Percentiles rank a stretch among this genome's conserved stretches.
These are phyloP conservation scores for Tetrapedia diversipes DNA, from an alignment of 2,888 invertebrate species.

Conservation along the genomic window DNA sequence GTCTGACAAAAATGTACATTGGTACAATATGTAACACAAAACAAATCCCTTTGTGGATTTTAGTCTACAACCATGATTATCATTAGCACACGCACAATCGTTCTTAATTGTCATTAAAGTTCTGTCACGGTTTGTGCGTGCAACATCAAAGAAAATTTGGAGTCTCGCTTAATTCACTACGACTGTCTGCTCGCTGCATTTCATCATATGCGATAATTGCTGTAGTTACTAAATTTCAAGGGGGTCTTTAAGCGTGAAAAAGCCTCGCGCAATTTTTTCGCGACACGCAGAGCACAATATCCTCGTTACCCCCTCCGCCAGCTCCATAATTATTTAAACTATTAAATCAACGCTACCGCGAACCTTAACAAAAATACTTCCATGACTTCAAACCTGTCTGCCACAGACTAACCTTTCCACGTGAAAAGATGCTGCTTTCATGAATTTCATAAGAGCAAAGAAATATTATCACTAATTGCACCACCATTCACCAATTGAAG, in stretches of 20 bases:
- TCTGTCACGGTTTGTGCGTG: slow-evolving; percentile 31
- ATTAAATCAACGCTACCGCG: not conserved
- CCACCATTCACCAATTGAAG: no score
- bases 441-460: no score
- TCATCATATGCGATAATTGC: slow-evolving; percentile 46
- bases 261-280: slow-evolving; percentile 11
- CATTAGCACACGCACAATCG: slow-evolving; percentile 24
- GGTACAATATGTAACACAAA: not conserved
- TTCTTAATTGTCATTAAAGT: slow-evolving; percentile 46
- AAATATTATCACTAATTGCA: no score
- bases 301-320: slow-evolving; percentile 21
- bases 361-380: not conserved
- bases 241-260: slow-evolving; percentile 27
- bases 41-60: no score
- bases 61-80: not conserved
- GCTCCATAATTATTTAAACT: slow-evolving; percentile 3
- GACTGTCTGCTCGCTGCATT: slow-evolving; percentile 25
- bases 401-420: no score
- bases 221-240: slow-evolving; percentile 46
- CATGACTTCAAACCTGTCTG: no score
- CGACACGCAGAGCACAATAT: not conserved
- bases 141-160: slow-evolving; percentile 55
- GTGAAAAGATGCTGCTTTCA: no score
- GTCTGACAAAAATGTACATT: not conserved
- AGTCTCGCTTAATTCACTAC: slow-evolving; percentile 35